phyloP scores from a whole-genome alignment of 2,888 invertebrate species.

The Adelphocoris suturalis region DNA sequence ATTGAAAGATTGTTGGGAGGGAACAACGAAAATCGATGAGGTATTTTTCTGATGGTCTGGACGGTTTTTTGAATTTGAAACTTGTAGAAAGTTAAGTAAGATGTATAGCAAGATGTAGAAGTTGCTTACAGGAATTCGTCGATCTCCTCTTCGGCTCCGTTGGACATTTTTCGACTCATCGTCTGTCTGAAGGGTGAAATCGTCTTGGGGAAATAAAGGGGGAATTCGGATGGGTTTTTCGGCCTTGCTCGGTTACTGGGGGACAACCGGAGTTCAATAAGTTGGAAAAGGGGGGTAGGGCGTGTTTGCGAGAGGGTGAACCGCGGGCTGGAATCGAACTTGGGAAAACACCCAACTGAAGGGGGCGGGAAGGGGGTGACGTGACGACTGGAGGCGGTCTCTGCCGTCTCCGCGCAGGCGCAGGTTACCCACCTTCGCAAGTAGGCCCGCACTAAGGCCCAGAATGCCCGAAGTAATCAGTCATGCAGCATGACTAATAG shows the following conservation, averaged over 20 bases:
- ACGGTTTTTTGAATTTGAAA: background rate
- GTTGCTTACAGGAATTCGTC: conserved; percentile 77
- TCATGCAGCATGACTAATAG: too few relatives aligned
- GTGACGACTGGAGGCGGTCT: conserved; percentile 5
- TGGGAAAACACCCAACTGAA: conserved; percentile 60
- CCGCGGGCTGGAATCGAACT: conserved; percentile 59
- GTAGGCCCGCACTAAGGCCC: too few relatives aligned
- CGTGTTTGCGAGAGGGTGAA: conserved; percentile 47
- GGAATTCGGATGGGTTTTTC: background rate
- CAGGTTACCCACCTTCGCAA: background rate
- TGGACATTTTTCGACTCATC: conserved; percentile 74
- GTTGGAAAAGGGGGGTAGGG: conserved; percentile 56
- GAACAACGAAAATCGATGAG: conserved; percentile 42
- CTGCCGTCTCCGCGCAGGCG: background rate
- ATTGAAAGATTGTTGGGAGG: background rate
- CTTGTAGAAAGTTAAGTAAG: background rate
- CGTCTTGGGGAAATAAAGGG: background rate
- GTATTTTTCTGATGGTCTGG: background rate
- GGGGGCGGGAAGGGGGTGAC: background rate
- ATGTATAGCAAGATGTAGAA: background rate
- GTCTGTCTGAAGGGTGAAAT: conserved; percentile 6
- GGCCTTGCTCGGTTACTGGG: background rate
- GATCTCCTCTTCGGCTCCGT: conserved; percentile 74
- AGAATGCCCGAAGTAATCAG: too few relatives aligned
- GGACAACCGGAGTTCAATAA: conserved; percentile 56